Conservation (phyloP, 2,113 vertebrate species). For the Cottus gobio region DNA sequence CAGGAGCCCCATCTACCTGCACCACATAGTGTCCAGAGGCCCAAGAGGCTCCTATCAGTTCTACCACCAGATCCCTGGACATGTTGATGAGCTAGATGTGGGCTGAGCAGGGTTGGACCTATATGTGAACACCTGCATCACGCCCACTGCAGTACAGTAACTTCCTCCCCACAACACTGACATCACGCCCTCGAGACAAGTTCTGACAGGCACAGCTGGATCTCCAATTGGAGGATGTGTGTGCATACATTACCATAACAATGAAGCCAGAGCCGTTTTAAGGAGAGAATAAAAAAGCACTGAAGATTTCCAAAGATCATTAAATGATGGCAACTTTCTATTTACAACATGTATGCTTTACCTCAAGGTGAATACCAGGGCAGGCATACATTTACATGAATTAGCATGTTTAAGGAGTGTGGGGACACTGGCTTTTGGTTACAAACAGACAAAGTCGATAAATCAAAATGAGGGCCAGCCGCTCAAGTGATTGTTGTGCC, state of each 20-base stretch:
- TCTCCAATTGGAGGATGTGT: conserved; percentile 62
- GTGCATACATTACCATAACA: conserved; percentile 77
- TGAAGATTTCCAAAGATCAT: conserved; percentile 79
- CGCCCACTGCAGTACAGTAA: conserved; percentile 50
- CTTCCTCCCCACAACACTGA: conserved; percentile 30
- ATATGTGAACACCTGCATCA: conserved; percentile 49
- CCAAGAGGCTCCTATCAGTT: background rate
- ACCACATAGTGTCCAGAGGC: background rate
- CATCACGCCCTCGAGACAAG: conserved; percentile 54
- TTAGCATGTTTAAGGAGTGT: conserved; percentile 80
- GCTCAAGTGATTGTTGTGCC: conserved; percentile 67
- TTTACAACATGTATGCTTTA: conserved; percentile 82
- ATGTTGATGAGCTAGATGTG: conserved; percentile 18
- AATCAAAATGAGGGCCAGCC: conserved; percentile 79
- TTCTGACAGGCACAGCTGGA: conserved; percentile 64
- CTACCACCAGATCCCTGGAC: background rate
- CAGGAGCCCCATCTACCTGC: background rate
- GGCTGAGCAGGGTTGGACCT: background rate
- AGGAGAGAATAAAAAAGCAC: conserved; percentile 62
- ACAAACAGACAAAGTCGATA: conserved; percentile 80
- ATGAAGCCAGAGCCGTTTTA: conserved; percentile 67
- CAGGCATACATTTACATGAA: conserved; percentile 84
- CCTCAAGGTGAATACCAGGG: conserved; percentile 81
- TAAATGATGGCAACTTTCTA: conserved; percentile 80
- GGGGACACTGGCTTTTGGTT: conserved; percentile 70